Base-by-base conservation (phyloP, 2,797 vertebrate species). In the Merluccius polli region DNA sequence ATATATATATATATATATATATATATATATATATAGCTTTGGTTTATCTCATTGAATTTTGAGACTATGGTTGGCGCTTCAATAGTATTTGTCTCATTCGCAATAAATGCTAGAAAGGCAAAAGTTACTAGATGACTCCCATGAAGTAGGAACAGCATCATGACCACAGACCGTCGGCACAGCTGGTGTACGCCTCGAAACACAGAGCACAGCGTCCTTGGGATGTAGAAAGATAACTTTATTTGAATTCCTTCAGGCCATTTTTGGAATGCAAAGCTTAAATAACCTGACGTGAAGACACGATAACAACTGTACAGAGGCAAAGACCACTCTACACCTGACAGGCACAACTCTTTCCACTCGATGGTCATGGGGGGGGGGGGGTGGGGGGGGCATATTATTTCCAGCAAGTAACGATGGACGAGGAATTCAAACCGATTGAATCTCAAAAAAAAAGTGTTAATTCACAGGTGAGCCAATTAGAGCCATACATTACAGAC, bases 181-280 rank as follows among this genome's bases (percentile, higher is more conserved):
- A 27, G 59, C 59, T 27, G 2, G 59, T 18, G 2, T 11, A 11
- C 4, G 24, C 2, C 24, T 65, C 24, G n/a, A 65, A 65, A 65
- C 27, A 65, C n/a, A 65, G 7, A 59, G 24, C 24, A 78, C 16
- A 33, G 68, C 65, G 79, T 52, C 18, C 79, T 32, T 72, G 38
- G 35, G 77, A 80, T 76, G 77, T 87, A 89, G 87, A 90, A 90
- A 87, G 74, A 41, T 41, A 81, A 70, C 77, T 89, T 89, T 88
- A 89, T 88, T 88, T 59, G 3, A 38, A 59, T 82, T 85, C 65
- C 77, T 7, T 75, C n/a, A 5, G 82, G 68, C 73, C 52, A 79
- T 84, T 84, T n/a, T 86, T 84, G 74, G 84, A 79, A 83, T 70
- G 78, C 15, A 0, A 59, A 75, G 44, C 18, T n/a, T 72, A 72